phyloP scores from a whole-genome alignment of 2,888 invertebrate genomes.

The Chymomyza fuscimana region DNA sequence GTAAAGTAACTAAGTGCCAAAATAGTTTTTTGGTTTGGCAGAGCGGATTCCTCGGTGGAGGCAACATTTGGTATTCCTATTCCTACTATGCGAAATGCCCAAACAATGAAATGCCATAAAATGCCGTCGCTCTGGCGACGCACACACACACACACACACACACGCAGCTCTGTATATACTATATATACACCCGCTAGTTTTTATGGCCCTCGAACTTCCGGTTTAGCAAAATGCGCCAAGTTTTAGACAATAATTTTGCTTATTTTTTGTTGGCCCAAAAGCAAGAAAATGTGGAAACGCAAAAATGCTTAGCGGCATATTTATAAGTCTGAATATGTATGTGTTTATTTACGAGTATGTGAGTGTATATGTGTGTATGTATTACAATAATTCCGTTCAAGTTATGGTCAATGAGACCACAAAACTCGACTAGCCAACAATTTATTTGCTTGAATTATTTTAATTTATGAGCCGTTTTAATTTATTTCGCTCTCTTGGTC shows the following conservation, averaged over 20 bases:
- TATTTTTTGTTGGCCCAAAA: conserved; percentile 51
- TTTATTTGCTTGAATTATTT: conserved; percentile 38
- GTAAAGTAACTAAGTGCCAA: conserved; percentile 66
- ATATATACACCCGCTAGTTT: conserved; percentile 61
- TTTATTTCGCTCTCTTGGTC: conserved; percentile 59
- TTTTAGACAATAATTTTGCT: conserved; percentile 72
- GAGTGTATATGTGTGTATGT: neutral
- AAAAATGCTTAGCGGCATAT: conserved; percentile 56
- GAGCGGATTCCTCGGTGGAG: neutral
- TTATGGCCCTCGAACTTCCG: conserved; percentile 67
- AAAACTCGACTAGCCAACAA: conserved; percentile 42
- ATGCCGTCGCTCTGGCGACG: conserved; percentile 58
- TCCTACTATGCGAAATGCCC: conserved; percentile 61
- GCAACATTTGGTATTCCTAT: conserved; percentile 42
- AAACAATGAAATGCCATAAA: conserved; percentile 68
- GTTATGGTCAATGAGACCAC: neutral
- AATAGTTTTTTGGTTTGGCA: conserved; percentile 47
- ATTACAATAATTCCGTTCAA: neutral
- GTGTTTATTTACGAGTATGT: neutral
- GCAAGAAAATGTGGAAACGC: conserved; percentile 61
- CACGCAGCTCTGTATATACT: conserved; percentile 1
- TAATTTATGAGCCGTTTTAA: conserved; percentile 73
- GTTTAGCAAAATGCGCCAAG: conserved; percentile 68
- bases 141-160: conserved; percentile 26
- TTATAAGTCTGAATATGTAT: conserved; percentile 1